Evolutionary conservation across 1,140 invertebrate genomes (phyloP).

Genomic region (Kradibia gibbosae): DNA sequence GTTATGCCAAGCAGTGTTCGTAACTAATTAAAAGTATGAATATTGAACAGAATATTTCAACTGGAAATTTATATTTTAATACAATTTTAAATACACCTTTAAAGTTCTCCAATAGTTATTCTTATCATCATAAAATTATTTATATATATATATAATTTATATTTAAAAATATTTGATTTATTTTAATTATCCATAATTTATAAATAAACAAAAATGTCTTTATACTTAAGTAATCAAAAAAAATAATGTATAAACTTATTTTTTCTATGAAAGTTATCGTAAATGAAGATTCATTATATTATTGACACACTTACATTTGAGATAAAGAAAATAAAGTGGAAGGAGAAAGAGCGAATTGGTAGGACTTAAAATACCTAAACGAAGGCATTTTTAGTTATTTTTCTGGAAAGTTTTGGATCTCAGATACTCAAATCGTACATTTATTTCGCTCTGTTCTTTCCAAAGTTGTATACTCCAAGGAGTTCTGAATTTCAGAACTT

Average conservation of each 20-base stretch:
- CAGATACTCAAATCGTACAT: conserved; percentile 21
- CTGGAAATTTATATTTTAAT: not conserved
- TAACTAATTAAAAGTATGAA: not conserved
- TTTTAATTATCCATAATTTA: too few species aligned
- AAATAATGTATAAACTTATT: too few species aligned
- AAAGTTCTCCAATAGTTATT: too few species aligned
- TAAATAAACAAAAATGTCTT: too few species aligned
- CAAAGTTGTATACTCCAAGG: not conserved
- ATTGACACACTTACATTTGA: not conserved
- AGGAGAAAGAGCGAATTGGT: not conserved
- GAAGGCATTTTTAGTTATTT: conserved; percentile 15
- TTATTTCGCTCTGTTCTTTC: not conserved
- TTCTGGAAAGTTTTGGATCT: conserved; percentile 50
- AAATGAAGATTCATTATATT: not conserved
- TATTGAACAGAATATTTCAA: not conserved
- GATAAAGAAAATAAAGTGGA: not conserved
- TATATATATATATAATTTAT: too few species aligned
- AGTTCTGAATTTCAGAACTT: not conserved
- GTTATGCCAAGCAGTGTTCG: not conserved
- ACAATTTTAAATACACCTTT: too few species aligned
- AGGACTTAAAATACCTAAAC: not conserved
- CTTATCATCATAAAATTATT: too few species aligned
- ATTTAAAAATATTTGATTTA: too few species aligned
- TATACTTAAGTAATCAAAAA: too few species aligned
- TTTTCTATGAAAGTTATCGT: too few species aligned